A percentile compares a stretch with the other conserved stretches of the same genome.
These are phyloP conservation scores for Gnathonemus echidnorhynchus DNA, from an alignment of 2,113 vertebrate genomes.

Conservation along the genomic window DNA sequence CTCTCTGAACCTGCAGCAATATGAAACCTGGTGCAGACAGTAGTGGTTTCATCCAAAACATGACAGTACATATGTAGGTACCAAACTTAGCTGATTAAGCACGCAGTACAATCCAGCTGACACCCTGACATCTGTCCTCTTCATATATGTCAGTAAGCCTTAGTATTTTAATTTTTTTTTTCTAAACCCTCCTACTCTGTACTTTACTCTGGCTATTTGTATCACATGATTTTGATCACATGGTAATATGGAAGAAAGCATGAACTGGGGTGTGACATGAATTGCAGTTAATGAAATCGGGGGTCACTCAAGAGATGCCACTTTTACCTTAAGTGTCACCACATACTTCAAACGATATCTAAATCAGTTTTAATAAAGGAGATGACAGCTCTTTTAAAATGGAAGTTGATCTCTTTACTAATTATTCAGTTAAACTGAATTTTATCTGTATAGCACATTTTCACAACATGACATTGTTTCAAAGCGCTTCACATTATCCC, in stretches of 20 bases:
- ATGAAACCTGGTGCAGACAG: not conserved
- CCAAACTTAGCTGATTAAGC: not conserved
- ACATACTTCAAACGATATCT: not conserved
- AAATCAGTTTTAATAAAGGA: not conserved
- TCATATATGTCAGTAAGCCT: not conserved
- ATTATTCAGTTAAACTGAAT: not conserved
- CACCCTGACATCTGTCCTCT: not conserved
- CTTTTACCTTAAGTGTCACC: not conserved
- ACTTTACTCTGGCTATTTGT: not conserved
- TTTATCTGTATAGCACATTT: not conserved
- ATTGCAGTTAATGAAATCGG: not conserved
- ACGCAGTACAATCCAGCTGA: not conserved
- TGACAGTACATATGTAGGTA: not conserved
- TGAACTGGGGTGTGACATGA: not conserved
- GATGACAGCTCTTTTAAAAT: too few species aligned
- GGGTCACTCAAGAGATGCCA: not conserved
- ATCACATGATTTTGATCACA: not conserved
- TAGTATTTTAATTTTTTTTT: not conserved
- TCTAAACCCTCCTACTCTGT: not conserved
- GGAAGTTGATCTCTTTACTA: too few species aligned
- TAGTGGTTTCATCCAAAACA: not conserved
- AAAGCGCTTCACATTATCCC: not conserved
- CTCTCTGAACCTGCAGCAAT: not conserved
- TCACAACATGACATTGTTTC: not conserved
- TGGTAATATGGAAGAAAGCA: not conserved